Base-by-base conservation (phyloP, 2,797 vertebrate species). In the Ataeniobius toweri region DNA sequence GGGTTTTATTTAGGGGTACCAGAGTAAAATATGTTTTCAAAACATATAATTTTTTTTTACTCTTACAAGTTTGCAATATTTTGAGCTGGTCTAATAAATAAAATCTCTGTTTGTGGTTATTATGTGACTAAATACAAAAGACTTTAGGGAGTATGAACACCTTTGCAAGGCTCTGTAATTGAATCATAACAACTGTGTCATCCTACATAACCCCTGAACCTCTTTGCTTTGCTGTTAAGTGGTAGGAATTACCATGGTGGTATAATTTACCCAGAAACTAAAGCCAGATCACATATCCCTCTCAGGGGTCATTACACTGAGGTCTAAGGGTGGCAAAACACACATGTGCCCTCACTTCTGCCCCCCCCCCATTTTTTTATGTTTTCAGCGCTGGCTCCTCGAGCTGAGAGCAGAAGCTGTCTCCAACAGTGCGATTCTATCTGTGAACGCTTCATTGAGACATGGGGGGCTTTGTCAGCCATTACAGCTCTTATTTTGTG, bases 401-500 rank as follows among this genome's bases (percentile, higher is more conserved):
- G 78, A 74, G 88, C 88, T 79, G 78, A 89, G 86, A 85, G 86
- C 84, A 74, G 71, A 36, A 77, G 83, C 86, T 87, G 84, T 91
- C 90, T 91, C 83, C 77, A 58, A 58, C 76, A 61, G 85, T 56
- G 87, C 74, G 93, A 92, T 92, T 92, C 91, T 94, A 93, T 94
- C 93, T 89, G 81, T 90, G 89, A 94, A 92, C 88, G 88, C 92
- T 92, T 93, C 93, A 91, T 94, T 92, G 89, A 94, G 91, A 91
- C 92, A 91, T 91, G 76, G 86, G 85, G 84, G 82, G 86, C 88
- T 93, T 92, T 87, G 90, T 90, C 74, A 74, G 86, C 92, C 93
- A 94, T 94, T 95, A 93, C 91, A 89, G 85, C 90, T 93, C 89
- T 75, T 89, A 93, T 93, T 94, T 93, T 91, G 92, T 93, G 94